Conservation (phyloP, 2,888 invertebrate species). For the Agonopterix arenella region DNA sequence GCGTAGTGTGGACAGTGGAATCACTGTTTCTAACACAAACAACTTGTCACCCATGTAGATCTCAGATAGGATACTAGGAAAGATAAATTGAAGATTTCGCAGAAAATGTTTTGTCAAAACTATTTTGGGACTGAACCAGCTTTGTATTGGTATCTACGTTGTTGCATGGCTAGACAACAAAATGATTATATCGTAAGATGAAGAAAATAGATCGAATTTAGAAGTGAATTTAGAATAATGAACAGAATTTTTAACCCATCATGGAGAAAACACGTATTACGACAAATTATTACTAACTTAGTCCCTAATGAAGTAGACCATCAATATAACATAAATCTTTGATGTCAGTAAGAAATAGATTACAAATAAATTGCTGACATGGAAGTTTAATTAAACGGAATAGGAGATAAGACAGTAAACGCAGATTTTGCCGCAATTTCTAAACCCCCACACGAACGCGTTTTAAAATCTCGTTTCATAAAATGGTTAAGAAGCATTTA, state of each 20-base stretch:
- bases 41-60: constrained; percentile 24
- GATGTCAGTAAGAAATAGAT: constrained; percentile 27
- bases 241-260: no score
- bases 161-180: no score
- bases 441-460: not conserved
- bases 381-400: constrained; percentile 9
- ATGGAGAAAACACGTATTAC: no score
- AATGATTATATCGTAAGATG: no score
- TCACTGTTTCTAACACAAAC: constrained; percentile 28
- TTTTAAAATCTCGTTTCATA: no score
- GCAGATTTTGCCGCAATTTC: constrained; percentile 8
- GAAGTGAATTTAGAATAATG: no score
- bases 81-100: constrained; percentile 40
- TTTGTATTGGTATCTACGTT: not conserved
- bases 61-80: constrained; percentile 37
- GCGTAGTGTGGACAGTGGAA: constrained; percentile 37
- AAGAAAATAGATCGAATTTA: no score
- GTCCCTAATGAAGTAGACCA: not conserved
- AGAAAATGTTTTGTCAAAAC: constrained; percentile 31
- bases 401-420: constrained; percentile 6
- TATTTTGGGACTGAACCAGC: constrained; percentile 3
- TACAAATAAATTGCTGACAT: constrained; percentile 19
- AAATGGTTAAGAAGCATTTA: no score
- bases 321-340: constrained; percentile 19
- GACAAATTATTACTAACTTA: no score